Conservation (phyloP, 2,797 vertebrate genomes). For the Gila robusta region DNA sequence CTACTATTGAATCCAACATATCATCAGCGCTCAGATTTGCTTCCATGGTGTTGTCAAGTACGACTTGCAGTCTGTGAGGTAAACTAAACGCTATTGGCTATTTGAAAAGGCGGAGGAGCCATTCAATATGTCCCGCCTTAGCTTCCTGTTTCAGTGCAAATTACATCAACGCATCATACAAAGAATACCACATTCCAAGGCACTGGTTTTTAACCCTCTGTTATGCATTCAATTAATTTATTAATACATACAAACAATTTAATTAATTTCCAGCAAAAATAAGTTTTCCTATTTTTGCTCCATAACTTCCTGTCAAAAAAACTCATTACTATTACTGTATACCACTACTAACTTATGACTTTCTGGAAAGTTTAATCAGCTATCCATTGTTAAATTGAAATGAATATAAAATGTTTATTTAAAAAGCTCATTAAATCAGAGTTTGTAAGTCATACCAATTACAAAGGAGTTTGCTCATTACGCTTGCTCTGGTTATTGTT, state of each 20-base stretch:
- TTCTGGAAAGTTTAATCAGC: neutral
- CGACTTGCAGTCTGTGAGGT: too few species aligned
- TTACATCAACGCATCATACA: too few species aligned
- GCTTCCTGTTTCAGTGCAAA: too few species aligned
- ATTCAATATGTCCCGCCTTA: too few species aligned
- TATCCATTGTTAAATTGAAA: neutral
- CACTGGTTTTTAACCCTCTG: too few species aligned
- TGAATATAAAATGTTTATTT: constrained; percentile 21
- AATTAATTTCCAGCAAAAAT: neutral
- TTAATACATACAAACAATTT: neutral
- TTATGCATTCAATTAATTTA: neutral
- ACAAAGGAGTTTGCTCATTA: constrained; percentile 47
- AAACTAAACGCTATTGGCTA: too few species aligned
- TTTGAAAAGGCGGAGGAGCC: too few species aligned
- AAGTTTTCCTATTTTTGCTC: neutral
- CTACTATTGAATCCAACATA: too few species aligned
- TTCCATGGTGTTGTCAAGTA: too few species aligned
- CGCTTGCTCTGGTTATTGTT: constrained; percentile 47
- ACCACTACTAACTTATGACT: neutral
- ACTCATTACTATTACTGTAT: neutral
- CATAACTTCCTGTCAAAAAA: neutral
- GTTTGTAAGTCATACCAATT: constrained; percentile 40
- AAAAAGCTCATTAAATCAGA: constrained; percentile 36
- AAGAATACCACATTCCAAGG: too few species aligned
- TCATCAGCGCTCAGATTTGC: too few species aligned